A percentile compares a stretch with the other conserved stretches of the same genome.
phyloP scores from a whole-genome alignment of 2,113 vertebrate species.

The Globicephala melas region DNA sequence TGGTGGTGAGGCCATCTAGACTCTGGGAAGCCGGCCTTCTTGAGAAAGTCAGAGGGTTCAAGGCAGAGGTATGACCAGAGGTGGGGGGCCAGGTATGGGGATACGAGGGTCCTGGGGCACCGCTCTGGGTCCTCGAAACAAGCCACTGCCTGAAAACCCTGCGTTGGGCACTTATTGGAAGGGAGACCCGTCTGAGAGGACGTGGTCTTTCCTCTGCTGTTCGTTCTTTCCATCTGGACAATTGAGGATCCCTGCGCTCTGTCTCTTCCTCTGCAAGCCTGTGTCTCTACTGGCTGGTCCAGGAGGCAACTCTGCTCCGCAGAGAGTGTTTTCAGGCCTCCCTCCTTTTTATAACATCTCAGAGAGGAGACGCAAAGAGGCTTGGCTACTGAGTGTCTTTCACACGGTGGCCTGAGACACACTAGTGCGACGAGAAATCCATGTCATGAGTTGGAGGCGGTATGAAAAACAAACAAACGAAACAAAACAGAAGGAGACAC shows the following conservation, averaged over 20 bases:
- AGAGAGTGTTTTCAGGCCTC: background rate
- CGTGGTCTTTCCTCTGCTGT: background rate
- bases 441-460: background rate
- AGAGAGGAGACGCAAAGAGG: background rate
- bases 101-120: background rate
- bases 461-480: background rate
- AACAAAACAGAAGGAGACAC: background rate
- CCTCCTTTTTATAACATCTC: background rate
- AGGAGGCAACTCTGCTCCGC: background rate
- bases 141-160: background rate
- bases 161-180: background rate
- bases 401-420: background rate
- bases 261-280: background rate
- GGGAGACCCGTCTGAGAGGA: background rate
- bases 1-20: background rate
- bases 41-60: background rate
- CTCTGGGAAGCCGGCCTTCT: background rate
- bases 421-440: background rate
- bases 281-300: background rate
- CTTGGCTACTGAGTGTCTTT: background rate
- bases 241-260: background rate
- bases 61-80: accelerated
- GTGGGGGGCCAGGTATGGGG: too few relatives aligned
- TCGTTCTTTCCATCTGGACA: background rate
- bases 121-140: background rate